Conservation (phyloP, 1,140 invertebrate genomes). For the Penaeus chinensis region DNA sequence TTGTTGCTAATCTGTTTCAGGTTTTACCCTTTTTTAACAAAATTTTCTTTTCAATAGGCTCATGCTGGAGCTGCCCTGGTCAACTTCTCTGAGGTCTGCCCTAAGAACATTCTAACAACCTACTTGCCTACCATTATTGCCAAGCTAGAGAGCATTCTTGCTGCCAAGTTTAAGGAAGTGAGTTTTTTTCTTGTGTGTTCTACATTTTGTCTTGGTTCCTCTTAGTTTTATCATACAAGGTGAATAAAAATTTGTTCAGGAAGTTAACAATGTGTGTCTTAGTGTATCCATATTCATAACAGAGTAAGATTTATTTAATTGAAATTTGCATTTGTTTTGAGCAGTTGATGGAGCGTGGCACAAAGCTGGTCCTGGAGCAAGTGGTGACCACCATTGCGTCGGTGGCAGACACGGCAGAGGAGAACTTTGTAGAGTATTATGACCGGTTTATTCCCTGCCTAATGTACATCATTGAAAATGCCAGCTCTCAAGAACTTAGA, state of each 20-base stretch:
- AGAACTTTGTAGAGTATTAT: conserved; percentile 87
- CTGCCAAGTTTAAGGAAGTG: conserved; percentile 91
- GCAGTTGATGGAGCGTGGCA: conserved; percentile 90
- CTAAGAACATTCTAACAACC: conserved; percentile 89
- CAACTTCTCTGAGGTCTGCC: conserved; percentile 99
- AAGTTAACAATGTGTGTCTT: neutral
- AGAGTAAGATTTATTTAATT: no score
- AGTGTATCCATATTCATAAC: no score
- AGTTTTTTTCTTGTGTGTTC: conserved; percentile 52
- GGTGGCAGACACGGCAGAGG: conserved; percentile 97
- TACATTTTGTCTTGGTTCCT: conserved; percentile 2
- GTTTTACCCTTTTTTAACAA: neutral
- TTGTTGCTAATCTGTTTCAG: neutral
- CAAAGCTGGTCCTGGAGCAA: conserved; percentile 97
- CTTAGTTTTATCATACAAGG: conserved; percentile 15
- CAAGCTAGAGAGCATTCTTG: conserved; percentile 91
- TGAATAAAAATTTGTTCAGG: neutral
- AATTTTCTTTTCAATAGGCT: conserved; percentile 65
- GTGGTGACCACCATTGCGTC: conserved; percentile 98
- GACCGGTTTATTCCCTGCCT: conserved; percentile 92
- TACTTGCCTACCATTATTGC: conserved; percentile 92
- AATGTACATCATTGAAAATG: conserved; percentile 97
- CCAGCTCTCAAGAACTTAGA: conserved; percentile 86
- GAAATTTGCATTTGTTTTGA: no score
- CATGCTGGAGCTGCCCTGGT: conserved; percentile 86